phyloP scores from a whole-genome alignment of 2,113 vertebrate genomes.

The Catharus bicknelli region DNA sequence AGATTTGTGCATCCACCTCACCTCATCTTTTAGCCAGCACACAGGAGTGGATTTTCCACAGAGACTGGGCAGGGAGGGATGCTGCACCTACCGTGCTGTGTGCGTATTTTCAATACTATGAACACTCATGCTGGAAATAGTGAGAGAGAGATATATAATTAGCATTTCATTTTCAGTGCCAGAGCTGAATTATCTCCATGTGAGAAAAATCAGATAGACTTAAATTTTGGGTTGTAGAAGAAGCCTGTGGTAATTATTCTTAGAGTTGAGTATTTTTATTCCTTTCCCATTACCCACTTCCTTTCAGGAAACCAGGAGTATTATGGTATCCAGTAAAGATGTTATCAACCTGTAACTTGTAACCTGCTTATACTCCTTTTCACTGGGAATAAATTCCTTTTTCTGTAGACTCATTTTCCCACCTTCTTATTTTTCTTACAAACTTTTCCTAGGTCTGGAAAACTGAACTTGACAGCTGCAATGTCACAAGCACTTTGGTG shows the following conservation, averaged over 20 bases:
- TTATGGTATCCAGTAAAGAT: neutral
- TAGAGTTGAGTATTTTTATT: neutral
- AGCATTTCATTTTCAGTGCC: conserved; percentile 17
- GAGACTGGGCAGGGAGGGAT: neutral
- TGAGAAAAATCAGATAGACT: conserved; percentile 17
- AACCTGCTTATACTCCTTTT: neutral
- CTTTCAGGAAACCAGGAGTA: neutral
- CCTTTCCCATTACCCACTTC: neutral
- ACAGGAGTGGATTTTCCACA: neutral
- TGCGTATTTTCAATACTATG: neutral
- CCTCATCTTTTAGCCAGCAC: neutral
- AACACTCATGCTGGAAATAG: neutral
- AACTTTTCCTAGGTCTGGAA: neutral
- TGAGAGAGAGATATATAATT: neutral
- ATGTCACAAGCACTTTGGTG: neutral
- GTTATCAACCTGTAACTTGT: neutral
- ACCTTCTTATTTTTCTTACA: neutral
- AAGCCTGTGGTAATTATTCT: neutral
- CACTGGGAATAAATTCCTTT: neutral
- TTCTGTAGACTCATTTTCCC: neutral
- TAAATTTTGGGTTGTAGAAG: conserved; percentile 6
- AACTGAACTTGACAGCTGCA: neutral
- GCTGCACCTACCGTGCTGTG: neutral
- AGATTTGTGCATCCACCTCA: neutral
- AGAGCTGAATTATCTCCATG: conserved; percentile 11